These are phyloP conservation scores for Cryptus armator DNA, from an alignment of 2,888 invertebrate species.

Conservation along the genomic window DNA sequence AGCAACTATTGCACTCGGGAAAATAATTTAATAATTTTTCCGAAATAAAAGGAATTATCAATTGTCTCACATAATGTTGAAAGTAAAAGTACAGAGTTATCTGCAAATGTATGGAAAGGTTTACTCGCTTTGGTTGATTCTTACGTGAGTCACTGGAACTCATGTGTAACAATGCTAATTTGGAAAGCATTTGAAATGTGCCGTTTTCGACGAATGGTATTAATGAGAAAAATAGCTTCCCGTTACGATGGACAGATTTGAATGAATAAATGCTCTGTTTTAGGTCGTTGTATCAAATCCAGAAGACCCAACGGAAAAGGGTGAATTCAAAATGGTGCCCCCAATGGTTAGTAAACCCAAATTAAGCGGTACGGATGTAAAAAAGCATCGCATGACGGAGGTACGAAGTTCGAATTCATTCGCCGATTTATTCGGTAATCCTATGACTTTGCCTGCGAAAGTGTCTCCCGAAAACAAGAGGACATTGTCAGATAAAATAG, in stretches of 20 bases:
- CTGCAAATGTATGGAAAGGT: too few relatives aligned
- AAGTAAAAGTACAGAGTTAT: too few relatives aligned
- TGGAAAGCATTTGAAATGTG: too few relatives aligned
- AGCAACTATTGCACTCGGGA: too few relatives aligned
- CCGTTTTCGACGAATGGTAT: neutral
- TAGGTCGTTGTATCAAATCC: conserved; percentile 85
- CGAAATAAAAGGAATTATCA: too few relatives aligned
- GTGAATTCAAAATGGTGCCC: conserved; percentile 86
- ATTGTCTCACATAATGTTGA: too few relatives aligned
- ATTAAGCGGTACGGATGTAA: conserved; percentile 86
- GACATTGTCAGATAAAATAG: conserved; percentile 79
- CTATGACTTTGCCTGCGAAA: conserved; percentile 91
- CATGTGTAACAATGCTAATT: too few relatives aligned
- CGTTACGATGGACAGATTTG: neutral
- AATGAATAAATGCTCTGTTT: conserved; percentile 64
- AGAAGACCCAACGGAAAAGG: conserved; percentile 87
- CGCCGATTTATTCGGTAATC: conserved; percentile 93
- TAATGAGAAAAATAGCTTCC: neutral
- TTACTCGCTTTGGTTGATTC: too few relatives aligned
- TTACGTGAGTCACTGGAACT: too few relatives aligned
- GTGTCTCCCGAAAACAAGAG: conserved; percentile 89
- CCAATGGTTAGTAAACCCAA: conserved; percentile 91
- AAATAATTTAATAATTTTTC: too few relatives aligned
- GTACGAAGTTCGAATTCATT: conserved; percentile 89
- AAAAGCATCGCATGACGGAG: conserved; percentile 81